Evolutionary conservation across 2,797 vertebrate species (phyloP), one percentile per base, ranked within the genome.

Genomic region (Gambusia yucatana): DNA sequence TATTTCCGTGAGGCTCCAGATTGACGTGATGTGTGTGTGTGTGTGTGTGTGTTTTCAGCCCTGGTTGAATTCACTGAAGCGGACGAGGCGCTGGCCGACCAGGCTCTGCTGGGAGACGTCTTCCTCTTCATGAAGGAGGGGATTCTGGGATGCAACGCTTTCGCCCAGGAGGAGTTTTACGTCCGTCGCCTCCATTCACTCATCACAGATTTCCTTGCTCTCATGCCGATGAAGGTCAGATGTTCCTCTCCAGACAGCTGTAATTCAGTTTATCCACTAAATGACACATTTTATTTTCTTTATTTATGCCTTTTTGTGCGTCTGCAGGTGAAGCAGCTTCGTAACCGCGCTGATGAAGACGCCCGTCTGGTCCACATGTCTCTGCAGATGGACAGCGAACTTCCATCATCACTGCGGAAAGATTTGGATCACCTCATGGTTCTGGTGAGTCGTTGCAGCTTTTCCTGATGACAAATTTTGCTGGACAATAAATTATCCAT

Each of bases 221-320:
- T 99, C n/a, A 99, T 99, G 98, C 98, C 98, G 48, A 98, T 99
- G 98, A 99, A 99, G 96, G 98, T 99, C 86, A 78, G 86, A 41
- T 28, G 72, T 36, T 11, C 25, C 41, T 78, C 48, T 7, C 22
- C 20, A 50, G 17, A 50, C 48, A 50, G 8, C 36, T n/a, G 76
- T 25, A 39, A 28, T 9, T 63, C 11, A 6, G 6, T 14, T 59
- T n/a, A 76, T 44, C 48, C 0, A 20, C 75, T 33, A 16, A 50
- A 43, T 5, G 5, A 41, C 48, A 57, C 65, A 50, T 50, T 50
- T 50, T 50, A 22, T 50, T 50, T 20, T 2, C 22, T 7, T 48
- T 48, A 20, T 48, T 50, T 50, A 3, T 55, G 50, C 1, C 0
- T 3, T 52, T 46, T 65, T 52, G 73, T 1, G 16, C 48, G 3